Percentiles rank a stretch among this genome's conserved stretches.
Conservation (phyloP, 2,797 vertebrate species). For the Siniperca scherzeri region DNA sequence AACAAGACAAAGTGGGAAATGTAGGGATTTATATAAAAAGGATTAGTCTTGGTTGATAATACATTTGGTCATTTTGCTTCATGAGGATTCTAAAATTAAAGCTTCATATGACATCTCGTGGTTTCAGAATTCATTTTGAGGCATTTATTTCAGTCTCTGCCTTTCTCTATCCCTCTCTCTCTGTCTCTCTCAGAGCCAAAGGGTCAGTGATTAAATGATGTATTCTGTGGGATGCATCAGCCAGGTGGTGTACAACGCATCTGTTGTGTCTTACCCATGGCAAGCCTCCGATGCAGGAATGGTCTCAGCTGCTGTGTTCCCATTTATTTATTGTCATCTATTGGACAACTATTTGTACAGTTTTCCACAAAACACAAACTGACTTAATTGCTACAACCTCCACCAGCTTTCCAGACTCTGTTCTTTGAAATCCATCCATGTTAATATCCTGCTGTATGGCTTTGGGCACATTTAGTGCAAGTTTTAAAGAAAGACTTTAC, state of each 20-base stretch:
- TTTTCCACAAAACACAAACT: constrained; percentile 72
- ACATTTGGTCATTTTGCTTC: constrained; percentile 77
- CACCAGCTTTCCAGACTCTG: constrained; percentile 48
- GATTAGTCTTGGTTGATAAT: constrained; percentile 74
- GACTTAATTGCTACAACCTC: constrained; percentile 77
- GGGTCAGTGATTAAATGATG: constrained; percentile 77
- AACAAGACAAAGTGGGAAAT: constrained; percentile 72
- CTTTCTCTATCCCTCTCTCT: background rate
- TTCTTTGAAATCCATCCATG: constrained; percentile 55
- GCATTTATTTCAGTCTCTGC: constrained; percentile 54
- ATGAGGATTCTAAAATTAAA: constrained; percentile 77
- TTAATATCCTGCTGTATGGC: constrained; percentile 30
- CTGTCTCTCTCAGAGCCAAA: constrained; percentile 53
- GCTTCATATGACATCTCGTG: constrained; percentile 66
- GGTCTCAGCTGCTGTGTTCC: constrained; percentile 73
- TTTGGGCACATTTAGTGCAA: constrained; percentile 10
- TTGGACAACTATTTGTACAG: constrained; percentile 66
- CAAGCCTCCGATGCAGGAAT: constrained; percentile 59
- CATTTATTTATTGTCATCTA: constrained; percentile 81
- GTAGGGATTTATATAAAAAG: constrained; percentile 72
- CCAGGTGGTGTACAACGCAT: constrained; percentile 65
- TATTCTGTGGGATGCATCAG: constrained; percentile 63
- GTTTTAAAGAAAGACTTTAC: constrained; percentile 27
- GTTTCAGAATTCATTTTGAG: constrained; percentile 59
- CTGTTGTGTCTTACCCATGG: constrained; percentile 65